These are phyloP conservation scores for Cordylochernes scorpioides DNA, from an alignment of 2,888 invertebrate species.

Conservation along the genomic window DNA sequence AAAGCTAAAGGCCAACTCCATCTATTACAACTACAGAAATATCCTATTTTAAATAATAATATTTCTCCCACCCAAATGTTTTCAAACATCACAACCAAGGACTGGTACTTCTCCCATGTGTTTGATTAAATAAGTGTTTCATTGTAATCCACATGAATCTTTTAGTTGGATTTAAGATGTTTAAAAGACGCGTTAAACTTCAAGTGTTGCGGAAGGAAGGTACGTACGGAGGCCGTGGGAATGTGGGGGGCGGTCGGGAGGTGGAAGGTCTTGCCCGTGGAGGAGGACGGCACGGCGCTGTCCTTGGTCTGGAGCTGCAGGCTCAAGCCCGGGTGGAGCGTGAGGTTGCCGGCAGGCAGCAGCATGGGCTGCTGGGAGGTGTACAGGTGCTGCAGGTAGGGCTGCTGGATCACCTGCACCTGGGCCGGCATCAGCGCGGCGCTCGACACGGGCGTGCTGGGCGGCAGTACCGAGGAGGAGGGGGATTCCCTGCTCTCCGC, in stretches of 20 bases:
- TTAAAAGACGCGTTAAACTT: background rate
- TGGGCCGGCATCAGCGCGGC: too few species aligned
- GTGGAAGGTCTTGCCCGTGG: background rate
- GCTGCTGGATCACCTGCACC: conserved; percentile 50
- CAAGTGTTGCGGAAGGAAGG: background rate
- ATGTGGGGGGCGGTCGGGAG: conserved; percentile 9
- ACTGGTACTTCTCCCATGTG: too few species aligned
- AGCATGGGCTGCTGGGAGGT: conserved; percentile 41
- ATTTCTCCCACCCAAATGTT: too few species aligned
- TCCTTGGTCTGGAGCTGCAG: conserved; percentile 40
- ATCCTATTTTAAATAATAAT: too few species aligned
- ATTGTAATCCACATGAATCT: conserved; percentile 1
- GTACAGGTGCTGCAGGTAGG: conserved; percentile 51
- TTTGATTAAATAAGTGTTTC: background rate
- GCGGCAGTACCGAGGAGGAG: too few species aligned
- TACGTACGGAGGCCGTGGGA: conserved; percentile 9
- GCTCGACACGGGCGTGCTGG: too few species aligned
- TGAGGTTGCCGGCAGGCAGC: conserved; percentile 47
- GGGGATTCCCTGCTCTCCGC: too few species aligned
- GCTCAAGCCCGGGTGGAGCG: conserved; percentile 44
- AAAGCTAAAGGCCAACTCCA: too few species aligned
- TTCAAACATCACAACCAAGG: too few species aligned
- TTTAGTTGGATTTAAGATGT: background rate
- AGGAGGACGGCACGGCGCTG: conserved; percentile 4
- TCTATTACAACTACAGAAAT: too few species aligned